A percentile compares a stretch with the other conserved stretches of the same genome.
Evolutionary conservation across 2,113 vertebrate species (phyloP).

Genomic region (Caranx melampygus): DNA sequence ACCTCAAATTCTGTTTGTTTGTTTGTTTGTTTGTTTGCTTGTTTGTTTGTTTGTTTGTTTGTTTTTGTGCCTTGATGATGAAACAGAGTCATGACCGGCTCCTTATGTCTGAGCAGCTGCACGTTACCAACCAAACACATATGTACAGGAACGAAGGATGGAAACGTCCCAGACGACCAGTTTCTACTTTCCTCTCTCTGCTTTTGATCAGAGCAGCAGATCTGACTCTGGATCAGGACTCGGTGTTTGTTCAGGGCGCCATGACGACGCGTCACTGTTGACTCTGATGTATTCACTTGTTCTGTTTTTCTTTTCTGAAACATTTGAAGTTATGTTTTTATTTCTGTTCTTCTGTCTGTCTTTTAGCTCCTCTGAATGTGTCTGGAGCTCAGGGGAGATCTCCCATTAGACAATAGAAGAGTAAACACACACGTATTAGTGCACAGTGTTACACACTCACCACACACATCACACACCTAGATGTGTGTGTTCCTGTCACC

Average conservation of each 20-base stretch:
- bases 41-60: too few relatives aligned
- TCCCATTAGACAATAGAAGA: not conserved
- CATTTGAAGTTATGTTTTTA: not conserved
- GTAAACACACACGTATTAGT: not conserved
- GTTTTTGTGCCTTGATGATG: too few relatives aligned
- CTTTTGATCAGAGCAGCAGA: not conserved
- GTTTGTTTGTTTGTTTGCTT: too few relatives aligned
- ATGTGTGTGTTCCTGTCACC: conserved; percentile 43
- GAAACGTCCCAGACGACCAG: not conserved
- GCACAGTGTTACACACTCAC: not conserved
- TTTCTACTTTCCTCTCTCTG: not conserved
- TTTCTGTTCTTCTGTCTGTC: not conserved
- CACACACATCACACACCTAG: not conserved
- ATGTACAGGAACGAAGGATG: not conserved
- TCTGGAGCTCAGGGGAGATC: conserved; percentile 11
- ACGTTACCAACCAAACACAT: not conserved
- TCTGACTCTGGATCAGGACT: not conserved
- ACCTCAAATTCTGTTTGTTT: too few relatives aligned
- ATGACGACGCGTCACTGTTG: not conserved
- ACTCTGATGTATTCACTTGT: not conserved
- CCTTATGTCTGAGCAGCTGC: too few relatives aligned
- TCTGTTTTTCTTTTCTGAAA: too few relatives aligned
- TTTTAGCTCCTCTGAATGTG: not conserved
- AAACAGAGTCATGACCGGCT: too few relatives aligned
- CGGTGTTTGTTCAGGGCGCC: too few relatives aligned